A percentile compares a stretch with the other conserved stretches of the same genome.
Evolutionary conservation across 2,797 vertebrate genomes (phyloP).

Genomic region (Semaprochilodus insignis): DNA sequence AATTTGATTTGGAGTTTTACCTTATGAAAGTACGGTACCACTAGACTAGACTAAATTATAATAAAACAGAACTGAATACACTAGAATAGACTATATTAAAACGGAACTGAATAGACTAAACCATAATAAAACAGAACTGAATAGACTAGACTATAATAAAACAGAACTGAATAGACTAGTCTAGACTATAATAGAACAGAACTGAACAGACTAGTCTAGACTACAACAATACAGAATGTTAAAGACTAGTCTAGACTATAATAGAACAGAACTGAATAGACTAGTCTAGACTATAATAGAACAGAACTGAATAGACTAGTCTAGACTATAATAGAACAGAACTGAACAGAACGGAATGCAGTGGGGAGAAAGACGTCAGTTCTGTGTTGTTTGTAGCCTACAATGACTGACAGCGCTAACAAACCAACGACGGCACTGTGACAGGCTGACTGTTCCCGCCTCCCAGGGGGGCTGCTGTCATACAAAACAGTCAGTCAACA

Average conservation of each 20-base stretch:
- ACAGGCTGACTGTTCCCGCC: slow-evolving; percentile 61
- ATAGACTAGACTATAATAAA: too few species aligned
- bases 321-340: neutral
- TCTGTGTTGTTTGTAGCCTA: slow-evolving; percentile 35
- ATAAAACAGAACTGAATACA: too few species aligned
- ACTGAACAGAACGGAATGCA: neutral
- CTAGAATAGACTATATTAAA: too few species aligned
- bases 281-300: neutral
- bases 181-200: too few species aligned
- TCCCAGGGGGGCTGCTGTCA: slow-evolving; percentile 68
- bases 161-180: too few species aligned
- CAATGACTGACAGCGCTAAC: slow-evolving; percentile 50
- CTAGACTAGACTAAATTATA: too few species aligned
- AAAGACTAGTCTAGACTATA: neutral
- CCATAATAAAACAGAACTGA: too few species aligned
- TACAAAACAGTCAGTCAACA: slow-evolving; percentile 44
- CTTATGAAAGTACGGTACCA: too few species aligned
- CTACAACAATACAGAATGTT: neutral
- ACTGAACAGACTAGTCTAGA: too few species aligned
- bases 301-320: neutral
- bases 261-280: neutral
- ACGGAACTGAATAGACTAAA: too few species aligned
- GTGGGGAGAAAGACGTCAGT: neutral
- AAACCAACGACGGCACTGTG: slow-evolving; percentile 63
- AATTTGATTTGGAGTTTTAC: too few species aligned